Percentiles rank a stretch among this genome's conserved stretches.
Conservation (phyloP, 2,113 vertebrate species). For the Gadus chalcogrammus region DNA sequence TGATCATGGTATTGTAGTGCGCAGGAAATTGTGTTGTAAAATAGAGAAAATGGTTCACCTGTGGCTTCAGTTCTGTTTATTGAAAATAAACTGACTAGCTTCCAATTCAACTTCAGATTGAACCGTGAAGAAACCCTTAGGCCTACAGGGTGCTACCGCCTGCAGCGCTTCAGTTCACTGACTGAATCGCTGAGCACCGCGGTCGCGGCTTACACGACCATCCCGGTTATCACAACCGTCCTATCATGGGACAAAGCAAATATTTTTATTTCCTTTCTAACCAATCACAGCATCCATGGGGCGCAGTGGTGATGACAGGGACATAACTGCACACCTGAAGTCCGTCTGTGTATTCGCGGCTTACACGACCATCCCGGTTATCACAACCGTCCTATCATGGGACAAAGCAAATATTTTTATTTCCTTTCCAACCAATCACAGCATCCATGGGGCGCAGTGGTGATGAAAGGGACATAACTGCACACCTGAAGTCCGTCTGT, state of each 20-base stretch:
- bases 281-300: conserved; percentile 15
- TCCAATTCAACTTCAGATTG: no score
- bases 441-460: neutral
- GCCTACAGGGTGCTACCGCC: no score
- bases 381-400: neutral
- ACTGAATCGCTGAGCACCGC: no score
- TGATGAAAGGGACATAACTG: neutral
- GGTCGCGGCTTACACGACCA: no score
- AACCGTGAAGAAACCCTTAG: no score
- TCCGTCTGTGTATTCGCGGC: conserved; percentile 38
- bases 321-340: conserved; percentile 23
- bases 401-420: conserved; percentile 28
- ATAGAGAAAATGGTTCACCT: no score
- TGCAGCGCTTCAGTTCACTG: no score
- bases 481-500: conserved; percentile 42
- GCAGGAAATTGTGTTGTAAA: no score
- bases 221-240: neutral
- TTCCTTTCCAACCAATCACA: conserved; percentile 27
- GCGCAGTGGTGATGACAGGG: neutral
- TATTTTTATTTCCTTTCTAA: conserved; percentile 15
- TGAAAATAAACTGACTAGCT: no score
- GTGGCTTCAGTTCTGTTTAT: no score
- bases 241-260: conserved; percentile 20
- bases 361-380: no score
- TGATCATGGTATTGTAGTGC: no score